Percentiles rank a stretch among this genome's conserved stretches.
Evolutionary conservation across 2,113 vertebrate genomes (phyloP).

Genomic region (Larimichthys polyactis): DNA sequence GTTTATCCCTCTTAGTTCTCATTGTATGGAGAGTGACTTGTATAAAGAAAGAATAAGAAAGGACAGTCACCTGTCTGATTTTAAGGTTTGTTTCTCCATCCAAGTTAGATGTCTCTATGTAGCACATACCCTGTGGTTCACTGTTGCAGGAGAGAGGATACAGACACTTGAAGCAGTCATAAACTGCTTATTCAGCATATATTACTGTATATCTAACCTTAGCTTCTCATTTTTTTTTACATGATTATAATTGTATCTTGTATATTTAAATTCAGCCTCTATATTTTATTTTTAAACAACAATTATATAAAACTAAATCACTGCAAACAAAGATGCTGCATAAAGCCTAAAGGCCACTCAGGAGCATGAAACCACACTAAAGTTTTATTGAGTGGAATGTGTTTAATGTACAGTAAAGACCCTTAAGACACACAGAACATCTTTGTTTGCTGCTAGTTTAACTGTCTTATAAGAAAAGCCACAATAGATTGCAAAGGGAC

Average conservation of each 20-base stretch:
- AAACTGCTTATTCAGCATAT: background rate
- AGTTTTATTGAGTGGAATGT: conserved; percentile 9
- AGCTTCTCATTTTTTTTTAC: background rate
- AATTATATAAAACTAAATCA: conserved; percentile 13
- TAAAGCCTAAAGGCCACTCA: conserved; percentile 12
- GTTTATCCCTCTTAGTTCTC: background rate
- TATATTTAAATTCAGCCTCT: background rate
- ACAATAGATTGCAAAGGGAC: conserved; percentile 35
- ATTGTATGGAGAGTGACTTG: background rate
- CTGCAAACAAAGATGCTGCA: conserved; percentile 56
- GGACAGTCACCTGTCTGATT: conserved; percentile 92
- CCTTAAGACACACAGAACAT: conserved; percentile 26
- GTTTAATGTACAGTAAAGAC: conserved; percentile 24
- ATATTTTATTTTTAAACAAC: conserved; percentile 3
- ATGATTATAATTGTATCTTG: background rate
- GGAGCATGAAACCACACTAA: background rate
- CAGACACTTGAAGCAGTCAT: conserved; percentile 17
- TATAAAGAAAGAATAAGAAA: background rate
- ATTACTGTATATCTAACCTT: background rate
- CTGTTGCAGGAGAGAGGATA: conserved; percentile 80
- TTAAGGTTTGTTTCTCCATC: conserved; percentile 99
- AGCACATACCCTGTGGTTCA: conserved; percentile 99
- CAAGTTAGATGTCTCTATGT: conserved; percentile 98
- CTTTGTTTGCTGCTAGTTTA: conserved; percentile 69
- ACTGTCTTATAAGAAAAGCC: conserved; percentile 43